phyloP scores from a whole-genome alignment of 2,797 vertebrate species.

The Garrulus glandarius region DNA sequence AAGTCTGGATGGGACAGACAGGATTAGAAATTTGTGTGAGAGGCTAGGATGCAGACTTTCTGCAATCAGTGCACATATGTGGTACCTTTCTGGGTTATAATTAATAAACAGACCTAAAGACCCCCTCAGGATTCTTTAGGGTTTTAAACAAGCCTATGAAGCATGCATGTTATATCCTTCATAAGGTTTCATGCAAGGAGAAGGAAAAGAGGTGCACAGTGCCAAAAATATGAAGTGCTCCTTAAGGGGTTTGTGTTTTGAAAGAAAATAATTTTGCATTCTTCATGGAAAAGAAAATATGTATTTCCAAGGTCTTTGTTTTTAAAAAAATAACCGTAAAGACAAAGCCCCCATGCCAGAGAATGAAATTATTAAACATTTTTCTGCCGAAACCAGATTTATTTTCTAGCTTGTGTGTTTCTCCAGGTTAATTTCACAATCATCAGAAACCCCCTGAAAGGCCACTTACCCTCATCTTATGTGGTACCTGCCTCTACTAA shows the following conservation, averaged over 20 bases:
- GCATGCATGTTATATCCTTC: slow-evolving; percentile 4
- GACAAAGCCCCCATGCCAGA: not conserved
- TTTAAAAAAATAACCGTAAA: not conserved
- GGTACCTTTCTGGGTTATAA: slow-evolving; percentile 47
- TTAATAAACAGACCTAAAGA: slow-evolving; percentile 49
- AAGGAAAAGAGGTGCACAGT: not conserved
- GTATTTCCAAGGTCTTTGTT: not conserved
- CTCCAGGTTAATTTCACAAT: slow-evolving; percentile 13
- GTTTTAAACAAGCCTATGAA: slow-evolving; percentile 16
- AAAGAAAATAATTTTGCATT: slow-evolving; percentile 38
- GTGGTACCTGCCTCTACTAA: not conserved
- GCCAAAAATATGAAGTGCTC: slow-evolving; percentile 15
- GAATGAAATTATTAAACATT: slow-evolving; percentile 10
- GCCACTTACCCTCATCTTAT: not conserved
- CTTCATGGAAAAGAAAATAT: not conserved
- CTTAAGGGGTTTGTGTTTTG: slow-evolving; percentile 15
- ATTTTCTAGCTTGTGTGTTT: slow-evolving; percentile 22
- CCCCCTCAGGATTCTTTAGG: slow-evolving; percentile 41
- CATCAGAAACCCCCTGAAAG: slow-evolving; percentile 8
- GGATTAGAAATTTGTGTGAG: slow-evolving; percentile 65
- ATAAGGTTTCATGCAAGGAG: slow-evolving; percentile 16
- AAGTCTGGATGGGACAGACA: slow-evolving; percentile 59
- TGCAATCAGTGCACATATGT: slow-evolving; percentile 46
- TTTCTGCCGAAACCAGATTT: not conserved
- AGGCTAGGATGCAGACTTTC: slow-evolving; percentile 32